These are phyloP conservation scores for Ephialtes manifestator DNA, from an alignment of 2,888 invertebrate species.

Conservation along the genomic window DNA sequence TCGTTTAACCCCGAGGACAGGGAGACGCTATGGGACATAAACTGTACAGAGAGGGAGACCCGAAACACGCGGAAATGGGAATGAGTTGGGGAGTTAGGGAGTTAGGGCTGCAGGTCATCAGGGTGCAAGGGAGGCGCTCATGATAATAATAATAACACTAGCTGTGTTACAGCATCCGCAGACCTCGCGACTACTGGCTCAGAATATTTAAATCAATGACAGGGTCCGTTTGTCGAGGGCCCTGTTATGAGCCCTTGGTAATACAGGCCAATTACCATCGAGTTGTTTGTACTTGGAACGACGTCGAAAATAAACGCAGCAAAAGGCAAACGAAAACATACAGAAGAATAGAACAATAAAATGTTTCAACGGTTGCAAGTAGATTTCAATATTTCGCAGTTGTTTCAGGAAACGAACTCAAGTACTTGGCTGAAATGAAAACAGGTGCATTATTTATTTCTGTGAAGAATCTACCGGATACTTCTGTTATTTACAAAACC, in stretches of 20 bases:
- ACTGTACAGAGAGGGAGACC: neutral
- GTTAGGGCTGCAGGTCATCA: constrained; percentile 39
- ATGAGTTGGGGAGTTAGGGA: constrained; percentile 8
- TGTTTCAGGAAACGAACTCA: neutral
- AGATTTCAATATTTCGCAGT: neutral
- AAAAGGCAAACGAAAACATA: neutral
- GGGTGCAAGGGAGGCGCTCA: neutral
- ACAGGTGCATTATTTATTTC: constrained; percentile 12
- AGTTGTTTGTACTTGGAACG: constrained; percentile 63
- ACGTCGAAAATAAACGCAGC: neutral
- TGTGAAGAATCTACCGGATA: neutral
- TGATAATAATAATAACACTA: constrained; percentile 15
- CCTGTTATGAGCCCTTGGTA: constrained; percentile 70
- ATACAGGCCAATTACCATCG: constrained; percentile 78
- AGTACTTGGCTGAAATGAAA: neutral
- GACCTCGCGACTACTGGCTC: constrained; percentile 63
- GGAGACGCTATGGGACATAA: neutral
- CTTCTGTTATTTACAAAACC: neutral
- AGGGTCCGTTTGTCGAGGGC: constrained; percentile 71
- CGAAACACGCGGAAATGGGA: neutral
- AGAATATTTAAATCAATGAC: constrained; percentile 80
- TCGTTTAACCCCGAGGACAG: constrained; percentile 11
- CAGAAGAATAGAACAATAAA: neutral
- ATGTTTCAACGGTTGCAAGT: neutral
- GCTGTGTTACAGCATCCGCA: neutral